Percentiles rank a stretch among this genome's conserved stretches.
Evolutionary conservation across 2,113 vertebrate genomes (phyloP).

Genomic region (Scalopus aquaticus): DNA sequence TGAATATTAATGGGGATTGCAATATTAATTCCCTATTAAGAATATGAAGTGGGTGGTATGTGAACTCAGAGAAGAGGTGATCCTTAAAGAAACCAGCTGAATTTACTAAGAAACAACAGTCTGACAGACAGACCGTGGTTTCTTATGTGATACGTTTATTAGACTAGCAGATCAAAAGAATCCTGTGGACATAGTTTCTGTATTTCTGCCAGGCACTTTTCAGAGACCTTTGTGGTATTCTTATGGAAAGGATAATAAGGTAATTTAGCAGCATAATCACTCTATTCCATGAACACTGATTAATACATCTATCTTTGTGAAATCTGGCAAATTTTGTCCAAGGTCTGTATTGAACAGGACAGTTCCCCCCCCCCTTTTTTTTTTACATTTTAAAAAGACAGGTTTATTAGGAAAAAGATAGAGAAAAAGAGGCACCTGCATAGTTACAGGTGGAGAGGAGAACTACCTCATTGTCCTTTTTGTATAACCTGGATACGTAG

Average conservation of each 20-base stretch:
- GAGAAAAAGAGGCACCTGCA: no score
- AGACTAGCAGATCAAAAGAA: conserved; percentile 42
- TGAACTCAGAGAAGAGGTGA: not conserved
- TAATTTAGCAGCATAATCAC: not conserved
- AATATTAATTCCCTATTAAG: conserved; percentile 24
- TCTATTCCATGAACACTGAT: conserved; percentile 24
- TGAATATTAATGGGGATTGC: conserved; percentile 21
- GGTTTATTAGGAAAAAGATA: no score
- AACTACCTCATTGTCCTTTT: not conserved
- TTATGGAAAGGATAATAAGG: conserved; percentile 26
- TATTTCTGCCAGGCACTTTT: conserved; percentile 59
- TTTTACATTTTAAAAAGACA: no score
- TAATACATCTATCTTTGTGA: conserved; percentile 34
- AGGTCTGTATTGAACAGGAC: not conserved
- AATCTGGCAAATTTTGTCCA: conserved; percentile 33
- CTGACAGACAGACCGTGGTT: not conserved
- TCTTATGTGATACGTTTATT: conserved; percentile 38
- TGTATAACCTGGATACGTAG: conserved; percentile 9
- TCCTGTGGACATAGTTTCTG: not conserved
- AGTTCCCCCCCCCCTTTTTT: conserved; percentile 12
- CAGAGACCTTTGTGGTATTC: conserved; percentile 24
- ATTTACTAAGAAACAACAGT: conserved; percentile 22
- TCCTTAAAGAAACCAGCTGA: conserved; percentile 27
- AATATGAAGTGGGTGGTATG: not conserved
- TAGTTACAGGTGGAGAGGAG: no score